A percentile compares a stretch with the other conserved stretches of the same genome.
phyloP scores from a whole-genome alignment of 2,888 invertebrate genomes.

The Tenthredo mesomela region DNA sequence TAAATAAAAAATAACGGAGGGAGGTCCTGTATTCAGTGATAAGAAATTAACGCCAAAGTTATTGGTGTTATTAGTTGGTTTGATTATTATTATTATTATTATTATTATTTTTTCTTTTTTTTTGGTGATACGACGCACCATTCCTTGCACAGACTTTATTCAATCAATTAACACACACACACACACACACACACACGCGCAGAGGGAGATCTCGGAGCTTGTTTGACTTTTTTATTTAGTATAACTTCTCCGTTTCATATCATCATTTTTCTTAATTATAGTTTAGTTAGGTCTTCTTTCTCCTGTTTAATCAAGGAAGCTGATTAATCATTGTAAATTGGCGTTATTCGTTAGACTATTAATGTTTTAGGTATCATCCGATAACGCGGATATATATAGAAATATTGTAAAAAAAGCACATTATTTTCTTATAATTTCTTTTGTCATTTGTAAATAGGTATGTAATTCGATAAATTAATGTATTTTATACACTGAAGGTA shows the following conservation, averaged over 20 bases:
- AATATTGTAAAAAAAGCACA: neutral
- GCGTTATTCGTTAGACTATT: neutral
- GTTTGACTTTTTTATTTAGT: neutral
- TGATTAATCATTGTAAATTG: neutral
- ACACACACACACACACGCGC: no score
- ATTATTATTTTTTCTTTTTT: no score
- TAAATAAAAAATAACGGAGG: neutral
- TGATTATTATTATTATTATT: neutral
- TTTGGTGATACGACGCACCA: neutral
- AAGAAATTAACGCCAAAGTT: neutral
- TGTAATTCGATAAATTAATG: neutral
- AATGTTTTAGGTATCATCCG: neutral
- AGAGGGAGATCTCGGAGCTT: neutral
- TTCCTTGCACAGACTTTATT: constrained; percentile 9
- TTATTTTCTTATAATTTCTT: constrained; percentile 13
- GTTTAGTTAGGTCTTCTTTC: neutral
- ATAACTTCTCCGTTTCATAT: neutral
- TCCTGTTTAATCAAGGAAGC: neutral
- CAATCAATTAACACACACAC: neutral
- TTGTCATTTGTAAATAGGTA: neutral
- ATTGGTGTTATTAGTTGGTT: neutral
- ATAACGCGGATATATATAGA: neutral
- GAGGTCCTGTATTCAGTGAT: neutral
- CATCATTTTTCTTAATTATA: neutral
- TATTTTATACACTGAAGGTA: neutral